Conservation (phyloP, 2,888 invertebrate genomes). For the Megastigmus dorsalis region DNA sequence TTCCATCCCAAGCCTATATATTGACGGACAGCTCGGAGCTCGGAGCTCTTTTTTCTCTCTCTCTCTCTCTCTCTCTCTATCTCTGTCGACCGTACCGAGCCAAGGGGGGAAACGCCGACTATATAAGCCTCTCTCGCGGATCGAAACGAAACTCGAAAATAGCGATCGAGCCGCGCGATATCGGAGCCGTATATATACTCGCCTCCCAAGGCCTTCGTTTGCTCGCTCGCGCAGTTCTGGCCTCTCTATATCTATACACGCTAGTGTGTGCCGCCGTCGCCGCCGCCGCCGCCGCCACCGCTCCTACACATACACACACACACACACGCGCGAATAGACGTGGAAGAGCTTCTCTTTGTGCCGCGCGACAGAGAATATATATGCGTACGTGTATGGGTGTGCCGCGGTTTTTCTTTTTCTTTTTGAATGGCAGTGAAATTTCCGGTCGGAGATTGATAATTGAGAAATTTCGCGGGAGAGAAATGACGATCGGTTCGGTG, state of each 20-base stretch:
- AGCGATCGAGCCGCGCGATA: slow-evolving; percentile 50
- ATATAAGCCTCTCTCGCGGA: slow-evolving; percentile 12
- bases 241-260: too few species aligned
- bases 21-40: slow-evolving; percentile 19
- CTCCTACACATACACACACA: too few species aligned
- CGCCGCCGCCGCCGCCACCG: not conserved
- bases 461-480: slow-evolving; percentile 7
- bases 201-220: slow-evolving; percentile 37
- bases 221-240: not conserved
- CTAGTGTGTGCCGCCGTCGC: not conserved
- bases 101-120: too few species aligned
- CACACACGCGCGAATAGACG: too few species aligned
- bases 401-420: too few species aligned
- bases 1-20: slow-evolving; percentile 23
- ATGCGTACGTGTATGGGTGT: too few species aligned
- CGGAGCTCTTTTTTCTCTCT: not conserved
- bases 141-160: slow-evolving; percentile 53
- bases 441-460: slow-evolving; percentile 19
- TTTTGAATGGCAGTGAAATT: too few species aligned
- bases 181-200: slow-evolving; percentile 29
- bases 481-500: too few species aligned
- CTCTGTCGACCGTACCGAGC: too few species aligned
- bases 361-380: too few species aligned
- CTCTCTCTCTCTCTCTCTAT: slow-evolving; percentile 41
- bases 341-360: too few species aligned